phyloP scores from a whole-genome alignment of 2,113 vertebrate genomes.

The Arenaria interpres region DNA sequence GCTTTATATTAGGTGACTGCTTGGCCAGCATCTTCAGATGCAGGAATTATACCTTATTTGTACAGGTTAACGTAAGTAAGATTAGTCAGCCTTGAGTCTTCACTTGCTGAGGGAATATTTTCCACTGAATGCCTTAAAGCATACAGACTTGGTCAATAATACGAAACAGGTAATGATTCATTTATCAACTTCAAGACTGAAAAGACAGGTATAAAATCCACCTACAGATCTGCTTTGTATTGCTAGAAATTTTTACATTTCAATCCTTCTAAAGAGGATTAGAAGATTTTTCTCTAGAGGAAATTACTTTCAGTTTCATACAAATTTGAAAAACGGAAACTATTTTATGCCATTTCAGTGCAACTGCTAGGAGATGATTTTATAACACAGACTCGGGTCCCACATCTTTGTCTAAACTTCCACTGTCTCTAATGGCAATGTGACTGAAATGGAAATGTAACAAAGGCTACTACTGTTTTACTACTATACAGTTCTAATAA shows the following conservation, averaged over 20 bases:
- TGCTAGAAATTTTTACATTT: conserved; percentile 24
- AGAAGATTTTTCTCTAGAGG: conserved; percentile 14
- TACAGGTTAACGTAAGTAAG: background rate
- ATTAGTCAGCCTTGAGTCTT: background rate
- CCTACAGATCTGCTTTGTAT: background rate
- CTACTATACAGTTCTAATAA: background rate
- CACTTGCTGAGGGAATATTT: background rate
- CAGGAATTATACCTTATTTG: background rate
- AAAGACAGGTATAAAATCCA: conserved; percentile 41
- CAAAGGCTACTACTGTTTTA: background rate
- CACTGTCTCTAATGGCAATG: background rate
- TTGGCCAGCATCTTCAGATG: background rate
- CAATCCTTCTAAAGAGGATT: conserved; percentile 16
- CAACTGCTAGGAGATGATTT: conserved; percentile 21
- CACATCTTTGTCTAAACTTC: background rate
- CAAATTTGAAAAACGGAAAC: conserved; percentile 18
- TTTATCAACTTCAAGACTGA: background rate
- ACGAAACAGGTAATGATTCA: background rate
- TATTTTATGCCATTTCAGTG: background rate
- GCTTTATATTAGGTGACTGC: background rate
- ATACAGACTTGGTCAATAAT: background rate
- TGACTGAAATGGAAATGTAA: background rate
- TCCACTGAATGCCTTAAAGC: background rate
- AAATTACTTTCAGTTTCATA: conserved; percentile 39
- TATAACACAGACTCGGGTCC: background rate